Percentiles rank a stretch among this genome's conserved stretches.
These are phyloP conservation scores for Pristionchus fissidentatus DNA, from an alignment of 2,888 invertebrate genomes.

Conservation along the genomic window DNA sequence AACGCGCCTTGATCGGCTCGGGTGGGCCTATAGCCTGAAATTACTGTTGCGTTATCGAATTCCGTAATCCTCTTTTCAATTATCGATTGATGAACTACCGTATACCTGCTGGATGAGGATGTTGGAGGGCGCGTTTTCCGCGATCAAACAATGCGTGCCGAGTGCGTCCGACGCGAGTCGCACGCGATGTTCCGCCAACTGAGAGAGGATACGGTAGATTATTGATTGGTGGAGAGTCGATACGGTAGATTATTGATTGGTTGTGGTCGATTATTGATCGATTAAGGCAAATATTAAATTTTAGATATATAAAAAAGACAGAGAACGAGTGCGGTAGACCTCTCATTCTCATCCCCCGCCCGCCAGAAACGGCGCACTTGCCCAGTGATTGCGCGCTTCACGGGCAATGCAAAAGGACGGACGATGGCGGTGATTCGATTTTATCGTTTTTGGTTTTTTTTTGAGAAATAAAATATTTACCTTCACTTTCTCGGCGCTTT, in stretches of 20 bases:
- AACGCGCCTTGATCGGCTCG: not conserved
- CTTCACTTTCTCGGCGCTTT: constrained; percentile 30
- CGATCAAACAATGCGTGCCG: constrained; percentile 1
- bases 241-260: too few relatives aligned
- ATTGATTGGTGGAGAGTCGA: not conserved
- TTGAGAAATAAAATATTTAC: not conserved
- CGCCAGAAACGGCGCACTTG: too few relatives aligned
- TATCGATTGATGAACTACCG: too few relatives aligned
- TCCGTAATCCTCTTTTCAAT: too few relatives aligned
- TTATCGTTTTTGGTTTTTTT: not conserved
- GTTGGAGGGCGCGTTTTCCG: constrained; percentile 38
- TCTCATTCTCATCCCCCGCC: too few relatives aligned
- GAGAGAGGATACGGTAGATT: not conserved
- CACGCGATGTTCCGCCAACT: constrained; percentile 36
- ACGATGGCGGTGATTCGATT: not conserved
- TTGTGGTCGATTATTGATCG: too few relatives aligned
- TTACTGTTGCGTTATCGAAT: not conserved
- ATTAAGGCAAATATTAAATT: too few relatives aligned
- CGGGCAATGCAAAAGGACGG: not conserved
- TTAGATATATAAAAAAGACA: too few relatives aligned
- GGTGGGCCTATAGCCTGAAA: constrained; percentile 17
- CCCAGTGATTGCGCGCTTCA: not conserved
- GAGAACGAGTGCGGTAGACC: too few relatives aligned
- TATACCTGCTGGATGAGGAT: not conserved
- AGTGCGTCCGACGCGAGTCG: constrained; percentile 26